Conservation (phyloP, 2,797 vertebrate species). For the Enteromius anoplus region DNA sequence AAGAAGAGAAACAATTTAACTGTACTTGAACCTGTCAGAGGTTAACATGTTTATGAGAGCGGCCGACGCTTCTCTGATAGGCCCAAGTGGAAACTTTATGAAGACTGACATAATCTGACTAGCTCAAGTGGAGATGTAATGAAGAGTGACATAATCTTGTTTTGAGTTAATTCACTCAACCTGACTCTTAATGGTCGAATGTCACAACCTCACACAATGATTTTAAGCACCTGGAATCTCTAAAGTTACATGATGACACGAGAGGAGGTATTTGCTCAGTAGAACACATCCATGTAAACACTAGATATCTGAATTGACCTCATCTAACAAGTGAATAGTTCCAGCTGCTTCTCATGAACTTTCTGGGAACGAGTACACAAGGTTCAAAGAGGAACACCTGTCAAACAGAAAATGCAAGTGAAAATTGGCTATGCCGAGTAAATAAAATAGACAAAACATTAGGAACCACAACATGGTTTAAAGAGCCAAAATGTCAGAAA, state of each 20-base stretch:
- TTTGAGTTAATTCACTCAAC: constrained; percentile 21
- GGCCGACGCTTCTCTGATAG: constrained; percentile 17
- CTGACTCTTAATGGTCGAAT: constrained; percentile 3
- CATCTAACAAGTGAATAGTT: constrained; percentile 22
- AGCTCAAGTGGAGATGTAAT: constrained; percentile 34
- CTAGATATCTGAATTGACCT: constrained; percentile 23
- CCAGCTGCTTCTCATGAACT: constrained; percentile 31
- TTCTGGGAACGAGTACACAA: constrained; percentile 7
- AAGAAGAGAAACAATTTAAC: constrained; percentile 26
- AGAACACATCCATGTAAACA: constrained; percentile 5
- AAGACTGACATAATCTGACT: constrained; percentile 39
- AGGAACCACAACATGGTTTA: neutral
- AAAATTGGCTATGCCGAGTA: neutral
- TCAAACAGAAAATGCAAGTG: neutral
- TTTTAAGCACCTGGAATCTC: constrained; percentile 21
- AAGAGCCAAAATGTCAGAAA: neutral
- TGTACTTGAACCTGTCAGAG: constrained; percentile 43
- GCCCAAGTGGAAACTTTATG: constrained; percentile 39
- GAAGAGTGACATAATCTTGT: constrained; percentile 44
- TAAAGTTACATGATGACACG: neutral
- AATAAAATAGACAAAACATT: neutral
- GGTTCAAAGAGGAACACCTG: constrained; percentile 5
- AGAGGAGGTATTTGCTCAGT: neutral
- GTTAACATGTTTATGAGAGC: constrained; percentile 31
- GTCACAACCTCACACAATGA: neutral